Conservation (phyloP, 2,113 vertebrate species). For the Maccullochella peelii region DNA sequence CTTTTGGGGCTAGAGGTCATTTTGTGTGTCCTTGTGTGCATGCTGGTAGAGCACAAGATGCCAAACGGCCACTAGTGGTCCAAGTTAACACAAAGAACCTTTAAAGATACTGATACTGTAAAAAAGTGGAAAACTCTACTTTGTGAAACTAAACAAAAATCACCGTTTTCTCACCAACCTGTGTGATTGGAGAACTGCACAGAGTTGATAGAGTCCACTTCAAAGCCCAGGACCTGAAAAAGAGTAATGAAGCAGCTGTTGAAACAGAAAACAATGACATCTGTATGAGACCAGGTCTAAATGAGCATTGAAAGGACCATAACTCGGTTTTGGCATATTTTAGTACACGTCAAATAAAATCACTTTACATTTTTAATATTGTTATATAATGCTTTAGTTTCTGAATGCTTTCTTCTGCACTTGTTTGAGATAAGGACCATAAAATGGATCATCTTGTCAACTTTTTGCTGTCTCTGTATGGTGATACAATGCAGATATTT, state of each 20-base stretch:
- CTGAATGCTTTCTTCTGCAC: not conserved
- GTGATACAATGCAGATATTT: not conserved
- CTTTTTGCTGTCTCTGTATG: not conserved
- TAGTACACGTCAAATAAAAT: not conserved
- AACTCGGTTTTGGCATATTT: not conserved
- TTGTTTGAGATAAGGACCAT: not conserved
- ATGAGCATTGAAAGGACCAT: not conserved
- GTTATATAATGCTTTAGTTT: not conserved
- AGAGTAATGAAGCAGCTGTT: conserved; percentile 20
- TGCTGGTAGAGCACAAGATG: not conserved
- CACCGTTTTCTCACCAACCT: conserved; percentile 79
- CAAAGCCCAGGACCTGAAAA: conserved; percentile 94
- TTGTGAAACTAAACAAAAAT: not conserved
- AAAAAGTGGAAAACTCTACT: not conserved
- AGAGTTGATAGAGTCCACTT: conserved; percentile 96
- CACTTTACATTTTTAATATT: not conserved
- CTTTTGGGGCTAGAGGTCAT: not conserved
- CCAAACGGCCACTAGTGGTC: too few relatives aligned
- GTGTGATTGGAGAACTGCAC: conserved; percentile 99
- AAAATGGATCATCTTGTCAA: not conserved
- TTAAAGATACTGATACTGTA: not conserved
- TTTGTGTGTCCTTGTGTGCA: not conserved
- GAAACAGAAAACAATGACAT: conserved; percentile 26
- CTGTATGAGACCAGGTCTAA: not conserved
- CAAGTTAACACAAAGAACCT: not conserved